phyloP scores from a whole-genome alignment of 1,140 invertebrate species.

The Aethina tumida region DNA sequence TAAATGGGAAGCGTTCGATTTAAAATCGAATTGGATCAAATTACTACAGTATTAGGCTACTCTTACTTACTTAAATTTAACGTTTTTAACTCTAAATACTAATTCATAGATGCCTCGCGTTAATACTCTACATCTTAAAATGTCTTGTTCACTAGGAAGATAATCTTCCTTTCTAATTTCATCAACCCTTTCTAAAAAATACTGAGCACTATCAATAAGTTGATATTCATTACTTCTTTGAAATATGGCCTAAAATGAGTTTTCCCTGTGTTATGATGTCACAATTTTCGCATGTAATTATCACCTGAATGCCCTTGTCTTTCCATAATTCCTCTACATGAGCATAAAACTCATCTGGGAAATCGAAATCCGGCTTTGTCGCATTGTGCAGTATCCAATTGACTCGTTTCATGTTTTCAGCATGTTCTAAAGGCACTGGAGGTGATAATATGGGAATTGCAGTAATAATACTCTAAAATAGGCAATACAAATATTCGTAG shows the following conservation, averaged over 20 bases:
- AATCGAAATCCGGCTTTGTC: constrained; percentile 9
- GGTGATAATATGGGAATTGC: constrained; percentile 12
- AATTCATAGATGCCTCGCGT: constrained; percentile 63
- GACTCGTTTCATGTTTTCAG: constrained; percentile 5
- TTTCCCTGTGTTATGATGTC: neutral
- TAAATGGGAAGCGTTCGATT: too few relatives aligned
- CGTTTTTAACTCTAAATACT: constrained; percentile 39
- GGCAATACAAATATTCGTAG: constrained; percentile 29
- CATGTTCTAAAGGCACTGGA: constrained; percentile 7
- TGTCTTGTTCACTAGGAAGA: constrained; percentile 56
- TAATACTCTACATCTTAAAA: constrained; percentile 53
- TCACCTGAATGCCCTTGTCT: constrained; percentile 55
- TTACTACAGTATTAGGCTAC: too few relatives aligned
- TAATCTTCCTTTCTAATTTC: constrained; percentile 47
- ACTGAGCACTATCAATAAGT: constrained; percentile 70
- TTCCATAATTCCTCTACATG: constrained; percentile 49
- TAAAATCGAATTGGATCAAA: too few relatives aligned
- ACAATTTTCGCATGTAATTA: neutral
- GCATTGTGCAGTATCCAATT: constrained; percentile 12
- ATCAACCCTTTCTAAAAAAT: constrained; percentile 56
- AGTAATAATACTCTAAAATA: constrained; percentile 13
- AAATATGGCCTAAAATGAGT: constrained; percentile 47
- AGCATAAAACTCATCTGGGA: constrained; percentile 52
- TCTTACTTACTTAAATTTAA: constrained; percentile 30
- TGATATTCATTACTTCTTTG: constrained; percentile 65